A percentile compares a stretch with the other conserved stretches of the same genome.
Evolutionary conservation across 2,888 invertebrate species (phyloP).

Genomic region (Noctua janthe): DNA sequence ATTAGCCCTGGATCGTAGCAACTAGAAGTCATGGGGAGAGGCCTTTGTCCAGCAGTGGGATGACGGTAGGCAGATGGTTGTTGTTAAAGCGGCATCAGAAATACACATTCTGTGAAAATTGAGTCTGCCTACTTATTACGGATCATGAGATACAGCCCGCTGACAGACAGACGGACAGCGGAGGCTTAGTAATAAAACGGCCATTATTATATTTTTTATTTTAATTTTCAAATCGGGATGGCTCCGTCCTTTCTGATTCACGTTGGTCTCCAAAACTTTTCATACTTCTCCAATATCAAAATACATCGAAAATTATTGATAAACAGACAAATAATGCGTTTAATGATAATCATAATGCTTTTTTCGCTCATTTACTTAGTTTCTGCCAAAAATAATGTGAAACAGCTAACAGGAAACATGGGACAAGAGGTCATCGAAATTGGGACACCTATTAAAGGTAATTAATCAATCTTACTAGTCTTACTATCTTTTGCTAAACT

Average conservation of each 20-base stretch:
- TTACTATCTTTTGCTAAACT: no score
- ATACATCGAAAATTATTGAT: slow-evolving; percentile 23
- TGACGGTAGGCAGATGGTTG: no score
- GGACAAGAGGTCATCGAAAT: slow-evolving; percentile 86
- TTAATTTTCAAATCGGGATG: slow-evolving; percentile 50
- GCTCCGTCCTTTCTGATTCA: not conserved
- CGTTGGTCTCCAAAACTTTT: slow-evolving; percentile 48
- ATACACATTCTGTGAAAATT: no score
- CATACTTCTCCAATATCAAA: slow-evolving; percentile 16
- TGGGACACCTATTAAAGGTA: slow-evolving; percentile 76
- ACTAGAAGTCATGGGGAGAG: no score
- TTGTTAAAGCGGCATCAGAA: no score
- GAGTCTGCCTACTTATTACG: no score
- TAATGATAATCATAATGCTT: slow-evolving; percentile 49
- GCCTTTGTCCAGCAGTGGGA: no score
- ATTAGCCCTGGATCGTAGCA: no score
- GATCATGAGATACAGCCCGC: no score
- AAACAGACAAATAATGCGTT: slow-evolving; percentile 70
- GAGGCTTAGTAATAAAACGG: no score
- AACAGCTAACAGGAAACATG: slow-evolving; percentile 77
- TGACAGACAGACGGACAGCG: no score
- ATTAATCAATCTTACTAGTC: no score
- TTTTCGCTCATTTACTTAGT: slow-evolving; percentile 62
- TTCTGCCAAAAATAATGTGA: slow-evolving; percentile 70
- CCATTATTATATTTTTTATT: not conserved